phyloP scores from a whole-genome alignment of 2,113 vertebrate species.

The Platycercus adscitus region DNA sequence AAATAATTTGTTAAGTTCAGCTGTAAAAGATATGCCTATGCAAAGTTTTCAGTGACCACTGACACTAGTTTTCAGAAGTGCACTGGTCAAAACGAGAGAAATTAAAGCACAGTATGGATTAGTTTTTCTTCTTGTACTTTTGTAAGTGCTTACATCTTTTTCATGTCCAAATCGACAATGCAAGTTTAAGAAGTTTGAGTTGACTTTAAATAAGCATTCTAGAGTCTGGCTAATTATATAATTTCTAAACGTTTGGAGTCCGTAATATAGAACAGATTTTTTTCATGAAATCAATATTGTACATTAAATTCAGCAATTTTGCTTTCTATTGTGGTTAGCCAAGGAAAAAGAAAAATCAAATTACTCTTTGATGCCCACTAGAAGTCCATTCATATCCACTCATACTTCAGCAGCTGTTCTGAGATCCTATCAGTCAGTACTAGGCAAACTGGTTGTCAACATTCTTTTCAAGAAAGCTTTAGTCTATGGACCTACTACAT shows the following conservation, averaged over 20 bases:
- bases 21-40: background rate
- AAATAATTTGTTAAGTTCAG: background rate
- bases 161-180: background rate
- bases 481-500: background rate
- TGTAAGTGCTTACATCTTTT: background rate
- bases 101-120: background rate
- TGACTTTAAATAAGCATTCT: background rate
- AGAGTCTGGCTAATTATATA: background rate
- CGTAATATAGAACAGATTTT: background rate
- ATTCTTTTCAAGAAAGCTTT: background rate
- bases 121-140: background rate
- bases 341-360: background rate
- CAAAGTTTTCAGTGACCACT: background rate
- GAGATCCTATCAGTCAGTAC: background rate
- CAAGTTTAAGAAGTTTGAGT: background rate
- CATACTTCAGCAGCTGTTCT: background rate
- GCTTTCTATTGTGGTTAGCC: background rate
- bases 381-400: background rate
- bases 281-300: background rate
- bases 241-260: background rate
- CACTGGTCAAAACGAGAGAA: background rate
- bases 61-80: background rate
- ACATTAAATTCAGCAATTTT: background rate
- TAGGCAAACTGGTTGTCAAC: background rate
- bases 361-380: background rate